Evolutionary conservation across 2,888 invertebrate genomes (phyloP), one percentile per base, ranked within the genome.

Genomic region (Noctua fimbriata): DNA sequence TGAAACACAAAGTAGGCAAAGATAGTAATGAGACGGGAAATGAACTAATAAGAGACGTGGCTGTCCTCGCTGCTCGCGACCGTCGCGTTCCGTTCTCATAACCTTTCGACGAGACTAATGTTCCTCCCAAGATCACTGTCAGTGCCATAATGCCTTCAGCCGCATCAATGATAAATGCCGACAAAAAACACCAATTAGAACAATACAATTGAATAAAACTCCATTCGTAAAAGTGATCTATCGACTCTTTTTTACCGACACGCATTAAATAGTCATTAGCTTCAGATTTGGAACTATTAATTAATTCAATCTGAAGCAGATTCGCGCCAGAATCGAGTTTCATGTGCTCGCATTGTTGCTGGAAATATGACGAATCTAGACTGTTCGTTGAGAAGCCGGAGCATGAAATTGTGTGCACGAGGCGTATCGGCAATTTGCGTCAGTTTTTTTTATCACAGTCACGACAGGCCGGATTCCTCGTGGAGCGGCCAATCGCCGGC

Each of bases 371-470:
- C 95, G 95, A 96, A 96, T 96, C 95, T 95, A 93, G 94, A 94
- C 92, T 93, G 93, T 95, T 96, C 96, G 93, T 92, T 91, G 90
- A 93, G 93, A 95, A 94, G 94, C 90, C 93, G 92, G 93, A 93
- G 95, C 96, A 96, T 96, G 96, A 96, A 97, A 96, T 96, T 96
- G 96, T 96, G 97, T 96, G 95, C 96, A 94, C 95, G 95, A 96
- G 95, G 95, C 96, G 96, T 96, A 96, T 96, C 97, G 95, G 93
- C 95, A 95, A 97, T 96, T 97, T 95, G 96, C 96, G 96, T 96
- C 96, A 96, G 96, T 94, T 97, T 96, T 95, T 96, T 96, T 92
- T 94, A 95, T 95, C 95, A 94, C 94, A 95, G 96, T 96, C 96
- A 96, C 96, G 96, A 96, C 96, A 96, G 94, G 93, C 94, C 94